Base-by-base conservation (phyloP, 2,888 invertebrate species). In the Chymomyza procnemis region DNA sequence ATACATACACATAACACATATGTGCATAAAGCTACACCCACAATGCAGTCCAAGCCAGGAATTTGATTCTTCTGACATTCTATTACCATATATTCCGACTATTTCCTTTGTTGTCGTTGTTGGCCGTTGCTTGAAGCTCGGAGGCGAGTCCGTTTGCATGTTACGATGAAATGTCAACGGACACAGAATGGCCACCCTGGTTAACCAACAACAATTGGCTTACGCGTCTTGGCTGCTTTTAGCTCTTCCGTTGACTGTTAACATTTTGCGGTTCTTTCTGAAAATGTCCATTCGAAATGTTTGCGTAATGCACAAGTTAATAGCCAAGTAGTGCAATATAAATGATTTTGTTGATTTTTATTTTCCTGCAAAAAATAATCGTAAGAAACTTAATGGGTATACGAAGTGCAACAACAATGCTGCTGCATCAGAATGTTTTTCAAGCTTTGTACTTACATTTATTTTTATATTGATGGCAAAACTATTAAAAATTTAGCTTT, bases 171-270 rank as follows among this genome's bases (percentile, higher is more conserved):
- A 50, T 50, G 16, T 67, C 69, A 59, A 64, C 78, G 74, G 70
- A 64, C 69, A 73, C 87, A 67, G 67, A 71, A 48, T 75, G 73
- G 70, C 82, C 75, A 81, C 73, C 70, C 81, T 67, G 71, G 65
- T 72, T 59, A 61, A 63, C 75, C 78, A 71, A 72, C 62, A 68
- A 65, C 58, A 1, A 41, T 41, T 41, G 34, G 34, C 12, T 41
- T 41, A 0, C 9, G 12, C 34, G 12, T 41, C 18, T 50, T 16
- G 50, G 16, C 19, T 50, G 50, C 16, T 2, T 50, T 50, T 50
- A 18, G n/a, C 50, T 50, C 0, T 19, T 50, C 50, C 3, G 1
- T 50, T 50, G 50, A n/a, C 16, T 18, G 1, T n/a, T 50, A 50
- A n/a, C 50, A 50, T 50, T 50, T 50, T 50, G 50, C 50, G 50